Conservation (phyloP, 2,113 vertebrate genomes). For the Cynocephalus volans region DNA sequence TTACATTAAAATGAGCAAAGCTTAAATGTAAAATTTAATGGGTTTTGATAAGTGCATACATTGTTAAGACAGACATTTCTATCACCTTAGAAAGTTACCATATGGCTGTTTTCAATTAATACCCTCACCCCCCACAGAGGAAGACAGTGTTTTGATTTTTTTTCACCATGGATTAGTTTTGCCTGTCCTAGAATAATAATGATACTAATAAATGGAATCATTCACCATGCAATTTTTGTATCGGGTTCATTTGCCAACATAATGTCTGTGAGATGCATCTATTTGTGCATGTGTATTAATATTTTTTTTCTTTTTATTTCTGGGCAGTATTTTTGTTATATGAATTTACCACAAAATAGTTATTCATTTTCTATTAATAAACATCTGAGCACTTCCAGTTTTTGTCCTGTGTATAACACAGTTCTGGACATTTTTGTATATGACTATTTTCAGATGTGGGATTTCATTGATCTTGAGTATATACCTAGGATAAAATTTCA, state of each 20-base stretch:
- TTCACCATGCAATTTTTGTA: neutral
- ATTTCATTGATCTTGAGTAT: neutral
- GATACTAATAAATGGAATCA: neutral
- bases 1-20: neutral
- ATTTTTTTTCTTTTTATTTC: neutral
- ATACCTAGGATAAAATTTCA: neutral
- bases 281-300: neutral
- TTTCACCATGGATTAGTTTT: neutral
- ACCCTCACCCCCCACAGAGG: neutral
- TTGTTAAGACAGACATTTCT: neutral
- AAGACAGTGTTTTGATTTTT: neutral
- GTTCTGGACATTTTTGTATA: neutral
- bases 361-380: neutral
- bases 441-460: neutral
- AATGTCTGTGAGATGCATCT: neutral
- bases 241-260: neutral
- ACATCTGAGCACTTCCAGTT: neutral
- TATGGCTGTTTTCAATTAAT: neutral
- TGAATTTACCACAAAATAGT: neutral
- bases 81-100: neutral
- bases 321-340: neutral
- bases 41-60: neutral
- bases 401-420: neutral
- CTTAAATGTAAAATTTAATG: slow-evolving; percentile 20
- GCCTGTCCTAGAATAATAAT: neutral